Base-by-base conservation (phyloP, 2,888 invertebrate species). In the Agonopterix subpropinquella region DNA sequence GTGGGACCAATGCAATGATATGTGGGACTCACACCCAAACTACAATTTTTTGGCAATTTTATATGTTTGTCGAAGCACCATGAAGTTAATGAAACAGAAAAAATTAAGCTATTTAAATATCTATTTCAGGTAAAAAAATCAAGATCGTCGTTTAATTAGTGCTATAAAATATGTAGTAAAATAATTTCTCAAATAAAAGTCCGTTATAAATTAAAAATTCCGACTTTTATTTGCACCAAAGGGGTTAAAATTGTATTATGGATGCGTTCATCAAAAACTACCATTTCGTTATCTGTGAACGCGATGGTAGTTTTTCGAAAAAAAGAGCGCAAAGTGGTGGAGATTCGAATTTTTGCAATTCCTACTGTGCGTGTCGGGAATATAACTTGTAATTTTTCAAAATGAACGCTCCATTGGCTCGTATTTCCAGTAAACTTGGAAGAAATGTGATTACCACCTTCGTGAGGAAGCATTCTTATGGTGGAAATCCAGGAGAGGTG, bases 401-500 rank as follows among this genome's bases (percentile, higher is more conserved):
- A 70, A 88, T 88, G 88, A 61, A 81, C 52, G 70, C 73, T 56
- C 78, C 86, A 41, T 54, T 87, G 50, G 71, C 82, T 59, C 83
- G 88, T 59, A 66, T 79, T 50, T 77, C 79, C 41, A 87, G 75
- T 63, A 78, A 67, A 56, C 60, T 86, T 41, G 82, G 87, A 56
- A 83, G 79, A 54, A 85, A 86, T 80, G 80, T 82, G 53, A 74
- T 87, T 72, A 79, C 75, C 53, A 83, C 73, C 55, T 65, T 80
- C 53, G 77, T 87, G 45, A 80, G 87, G 61, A 80, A 80, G 59
- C 81, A 82, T 60, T 79, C 80, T 35, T 72, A 83, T 52, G 87
- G 88, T 45, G 87, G 87, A 54, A 63, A 86, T 44, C 83, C 88
- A 67, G 87, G 88, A 55, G 88, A 86, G 81, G 88, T 86, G 50